Evolutionary conservation across 2,113 vertebrate species (phyloP).

Genomic region (Scalopus aquaticus): DNA sequence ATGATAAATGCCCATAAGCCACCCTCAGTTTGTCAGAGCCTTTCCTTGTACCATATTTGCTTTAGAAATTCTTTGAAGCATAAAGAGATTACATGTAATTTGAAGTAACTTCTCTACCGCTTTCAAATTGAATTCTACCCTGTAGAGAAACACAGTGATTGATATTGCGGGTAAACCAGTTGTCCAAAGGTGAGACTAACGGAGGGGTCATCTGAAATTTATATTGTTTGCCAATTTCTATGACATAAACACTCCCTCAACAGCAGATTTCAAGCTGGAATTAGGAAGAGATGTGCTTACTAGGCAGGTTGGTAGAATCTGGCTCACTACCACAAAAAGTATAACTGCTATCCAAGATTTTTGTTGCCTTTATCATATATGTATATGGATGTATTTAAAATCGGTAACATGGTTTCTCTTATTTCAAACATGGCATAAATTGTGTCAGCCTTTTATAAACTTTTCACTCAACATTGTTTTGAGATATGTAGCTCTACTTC

Average conservation of each 20-base stretch:
- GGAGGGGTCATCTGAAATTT: background rate
- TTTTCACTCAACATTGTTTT: background rate
- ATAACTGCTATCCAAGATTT: background rate
- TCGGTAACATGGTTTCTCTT: background rate
- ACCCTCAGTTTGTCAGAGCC: background rate
- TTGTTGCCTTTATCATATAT: background rate
- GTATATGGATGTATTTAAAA: background rate
- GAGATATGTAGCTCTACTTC: background rate
- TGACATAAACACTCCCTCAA: background rate
- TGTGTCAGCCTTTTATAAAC: background rate
- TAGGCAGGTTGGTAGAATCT: background rate
- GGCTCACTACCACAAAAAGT: background rate
- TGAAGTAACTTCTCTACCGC: background rate
- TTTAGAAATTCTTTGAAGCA: background rate
- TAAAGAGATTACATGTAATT: background rate
- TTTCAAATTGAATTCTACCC: background rate
- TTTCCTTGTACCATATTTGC: background rate
- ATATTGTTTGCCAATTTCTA: background rate
- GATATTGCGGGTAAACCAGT: background rate
- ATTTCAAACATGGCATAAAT: background rate
- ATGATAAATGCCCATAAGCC: background rate
- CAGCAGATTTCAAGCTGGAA: background rate
- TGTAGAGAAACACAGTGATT: background rate
- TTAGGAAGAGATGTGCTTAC: background rate
- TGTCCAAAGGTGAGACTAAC: background rate